Percentiles rank a stretch among this genome's conserved stretches.
Evolutionary conservation across 37 sponge, comb jelly and placozoan species (phyloP).

Genomic region (Haliclona indistincta): DNA sequence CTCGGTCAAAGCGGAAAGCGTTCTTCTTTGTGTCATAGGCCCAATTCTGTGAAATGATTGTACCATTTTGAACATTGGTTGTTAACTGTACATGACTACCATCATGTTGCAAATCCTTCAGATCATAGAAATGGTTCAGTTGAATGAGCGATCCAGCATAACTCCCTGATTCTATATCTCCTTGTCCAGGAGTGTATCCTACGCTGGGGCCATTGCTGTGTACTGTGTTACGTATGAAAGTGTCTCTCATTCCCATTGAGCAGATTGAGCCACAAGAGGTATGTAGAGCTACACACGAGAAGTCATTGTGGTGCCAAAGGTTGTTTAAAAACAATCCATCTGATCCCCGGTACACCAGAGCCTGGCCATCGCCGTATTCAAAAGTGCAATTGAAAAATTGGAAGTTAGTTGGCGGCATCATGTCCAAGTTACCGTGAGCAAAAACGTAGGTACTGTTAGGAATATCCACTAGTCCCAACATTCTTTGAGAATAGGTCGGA

Average conservation of each 20-base stretch:
- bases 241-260: constrained; percentile 21
- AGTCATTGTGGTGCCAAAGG: constrained; percentile 32
- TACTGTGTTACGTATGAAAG: constrained; percentile 25
- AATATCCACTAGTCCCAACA: constrained; percentile 14
- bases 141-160: neutral
- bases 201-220: constrained; percentile 45
- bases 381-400: constrained; percentile 17
- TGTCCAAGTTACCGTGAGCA: neutral
- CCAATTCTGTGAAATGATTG: constrained; percentile 11
- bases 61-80: constrained; percentile 12
- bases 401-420: constrained; percentile 9
- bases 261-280: constrained; percentile 2
- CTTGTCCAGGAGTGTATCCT: constrained; percentile 13
- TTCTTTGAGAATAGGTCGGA: constrained; percentile 26
- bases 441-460: constrained; percentile 8
- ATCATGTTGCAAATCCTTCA: constrained; percentile 27
- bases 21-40: constrained; percentile 17
- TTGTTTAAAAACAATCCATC: constrained; percentile 34
- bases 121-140: constrained; percentile 28
- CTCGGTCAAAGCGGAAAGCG: constrained; percentile 18
- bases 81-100: constrained; percentile 17
- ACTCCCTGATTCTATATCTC: constrained; percentile 2
- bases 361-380: constrained; percentile 32
- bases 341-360: constrained; percentile 8
- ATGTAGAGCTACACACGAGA: constrained; percentile 26